A percentile compares a stretch with the other conserved stretches of the same genome.
Evolutionary conservation across 2,113 vertebrate species (phyloP).

Genomic region (Clupea harengus): DNA sequence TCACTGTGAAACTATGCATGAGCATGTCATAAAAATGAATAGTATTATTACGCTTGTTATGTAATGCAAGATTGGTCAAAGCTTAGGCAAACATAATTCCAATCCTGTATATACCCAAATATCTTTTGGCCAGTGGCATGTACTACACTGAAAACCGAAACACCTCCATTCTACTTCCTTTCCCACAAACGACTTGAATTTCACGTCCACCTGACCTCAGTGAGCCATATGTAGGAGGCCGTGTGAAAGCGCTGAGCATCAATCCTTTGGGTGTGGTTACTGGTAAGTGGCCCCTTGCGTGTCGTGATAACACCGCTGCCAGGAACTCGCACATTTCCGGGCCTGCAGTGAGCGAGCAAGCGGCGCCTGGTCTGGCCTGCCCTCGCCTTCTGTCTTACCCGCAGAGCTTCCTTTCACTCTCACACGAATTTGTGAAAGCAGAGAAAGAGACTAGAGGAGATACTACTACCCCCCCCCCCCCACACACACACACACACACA

Average conservation of each 20-base stretch:
- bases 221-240: background rate
- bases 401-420: background rate
- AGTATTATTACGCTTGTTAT: too few relatives aligned
- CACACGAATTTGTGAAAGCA: background rate
- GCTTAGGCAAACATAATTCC: too few relatives aligned
- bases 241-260: background rate
- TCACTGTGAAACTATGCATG: too few relatives aligned
- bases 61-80: too few relatives aligned
- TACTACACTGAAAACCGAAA: background rate
- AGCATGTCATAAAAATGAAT: too few relatives aligned
- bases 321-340: constrained; percentile 6
- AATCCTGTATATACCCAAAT: too few relatives aligned
- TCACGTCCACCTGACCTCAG: background rate
- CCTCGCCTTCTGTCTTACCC: background rate
- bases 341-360: background rate
- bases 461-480: too few relatives aligned
- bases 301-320: background rate
- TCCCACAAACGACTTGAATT: background rate
- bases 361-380: background rate
- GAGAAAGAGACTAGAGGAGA: background rate
- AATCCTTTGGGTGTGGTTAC: background rate
- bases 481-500: too few relatives aligned
- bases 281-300: background rate
- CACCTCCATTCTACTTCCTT: background rate
- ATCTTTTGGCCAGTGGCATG: background rate